A percentile compares a stretch with the other conserved stretches of the same genome.
Evolutionary conservation across 2,113 vertebrate species (phyloP).

Genomic region (Balaeniceps rex): DNA sequence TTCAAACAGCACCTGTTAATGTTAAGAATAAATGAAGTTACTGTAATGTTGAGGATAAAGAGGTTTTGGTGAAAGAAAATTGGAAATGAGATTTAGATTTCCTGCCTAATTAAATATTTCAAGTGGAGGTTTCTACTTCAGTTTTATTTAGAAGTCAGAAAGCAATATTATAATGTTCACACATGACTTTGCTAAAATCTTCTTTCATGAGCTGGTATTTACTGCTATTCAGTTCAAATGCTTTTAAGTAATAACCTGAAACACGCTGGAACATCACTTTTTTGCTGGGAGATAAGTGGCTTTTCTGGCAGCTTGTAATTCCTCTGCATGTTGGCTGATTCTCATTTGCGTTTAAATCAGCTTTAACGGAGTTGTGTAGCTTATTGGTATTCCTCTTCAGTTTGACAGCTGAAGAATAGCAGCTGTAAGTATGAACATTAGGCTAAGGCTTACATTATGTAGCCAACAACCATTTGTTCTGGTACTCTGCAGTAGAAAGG

Average conservation of each 20-base stretch:
- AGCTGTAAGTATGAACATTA: not conserved
- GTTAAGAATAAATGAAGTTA: constrained; percentile 50
- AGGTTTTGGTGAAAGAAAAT: constrained; percentile 54
- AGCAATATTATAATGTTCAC: not conserved
- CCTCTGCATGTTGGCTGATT: not conserved
- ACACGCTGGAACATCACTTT: not conserved
- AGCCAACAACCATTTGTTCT: not conserved
- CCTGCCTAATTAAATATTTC: constrained; percentile 19
- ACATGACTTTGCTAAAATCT: not conserved
- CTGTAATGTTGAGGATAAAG: constrained; percentile 35
- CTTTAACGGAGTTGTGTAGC: not conserved
- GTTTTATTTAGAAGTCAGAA: constrained; percentile 5
- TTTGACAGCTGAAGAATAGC: constrained; percentile 14
- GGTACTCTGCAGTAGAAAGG: not conserved
- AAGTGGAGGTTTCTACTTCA: not conserved
- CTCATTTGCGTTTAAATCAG: not conserved
- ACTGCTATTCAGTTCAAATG: not conserved
- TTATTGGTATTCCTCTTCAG: not conserved
- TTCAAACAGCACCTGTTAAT: constrained; percentile 52
- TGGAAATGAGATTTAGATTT: not conserved
- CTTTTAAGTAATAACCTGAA: not conserved
- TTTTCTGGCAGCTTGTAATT: not conserved
- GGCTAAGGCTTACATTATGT: not conserved
- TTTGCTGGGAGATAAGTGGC: not conserved
- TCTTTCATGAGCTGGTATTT: not conserved